These are phyloP conservation scores for Tanytarsus gracilentus DNA, from an alignment of 2,888 invertebrate genomes.

Conservation along the genomic window DNA sequence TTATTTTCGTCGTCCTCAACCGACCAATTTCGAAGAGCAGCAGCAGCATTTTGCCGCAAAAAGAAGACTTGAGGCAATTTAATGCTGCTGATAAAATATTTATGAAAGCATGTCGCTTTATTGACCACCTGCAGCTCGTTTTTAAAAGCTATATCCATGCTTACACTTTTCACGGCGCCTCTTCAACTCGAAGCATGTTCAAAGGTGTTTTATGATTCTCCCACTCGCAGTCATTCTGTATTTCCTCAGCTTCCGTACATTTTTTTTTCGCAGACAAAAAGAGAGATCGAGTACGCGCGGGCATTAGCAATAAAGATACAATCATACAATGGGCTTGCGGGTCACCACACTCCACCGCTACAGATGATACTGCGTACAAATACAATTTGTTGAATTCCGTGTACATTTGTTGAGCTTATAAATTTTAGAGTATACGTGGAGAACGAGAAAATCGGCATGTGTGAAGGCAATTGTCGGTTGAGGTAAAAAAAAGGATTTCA, in stretches of 20 bases:
- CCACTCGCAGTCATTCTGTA: background rate
- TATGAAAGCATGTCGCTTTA: constrained; percentile 27
- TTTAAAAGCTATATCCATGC: constrained; percentile 18
- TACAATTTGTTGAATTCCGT: background rate
- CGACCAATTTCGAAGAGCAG: constrained; percentile 5
- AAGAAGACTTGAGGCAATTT: constrained; percentile 18
- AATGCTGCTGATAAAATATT: constrained; percentile 26
- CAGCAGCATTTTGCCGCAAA: constrained; percentile 3
- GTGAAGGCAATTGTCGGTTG: background rate
- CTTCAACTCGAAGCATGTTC: constrained; percentile 2
- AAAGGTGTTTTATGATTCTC: constrained; percentile 4
- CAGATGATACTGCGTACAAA: too few relatives aligned
- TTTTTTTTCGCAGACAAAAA: too few relatives aligned
- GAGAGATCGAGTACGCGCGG: too few relatives aligned
- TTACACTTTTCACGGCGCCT: background rate
- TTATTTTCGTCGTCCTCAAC: background rate
- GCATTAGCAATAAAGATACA: too few relatives aligned
- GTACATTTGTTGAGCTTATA: background rate
- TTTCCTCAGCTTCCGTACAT: background rate
- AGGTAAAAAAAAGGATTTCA: background rate
- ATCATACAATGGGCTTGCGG: too few relatives aligned
- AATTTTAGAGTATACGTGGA: background rate
- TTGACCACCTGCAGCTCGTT: constrained; percentile 28
- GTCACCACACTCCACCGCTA: too few relatives aligned
- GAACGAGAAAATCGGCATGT: background rate